Evolutionary conservation across 2,797 vertebrate genomes (phyloP).

Genomic region (Neopelma chrysocephalum): DNA sequence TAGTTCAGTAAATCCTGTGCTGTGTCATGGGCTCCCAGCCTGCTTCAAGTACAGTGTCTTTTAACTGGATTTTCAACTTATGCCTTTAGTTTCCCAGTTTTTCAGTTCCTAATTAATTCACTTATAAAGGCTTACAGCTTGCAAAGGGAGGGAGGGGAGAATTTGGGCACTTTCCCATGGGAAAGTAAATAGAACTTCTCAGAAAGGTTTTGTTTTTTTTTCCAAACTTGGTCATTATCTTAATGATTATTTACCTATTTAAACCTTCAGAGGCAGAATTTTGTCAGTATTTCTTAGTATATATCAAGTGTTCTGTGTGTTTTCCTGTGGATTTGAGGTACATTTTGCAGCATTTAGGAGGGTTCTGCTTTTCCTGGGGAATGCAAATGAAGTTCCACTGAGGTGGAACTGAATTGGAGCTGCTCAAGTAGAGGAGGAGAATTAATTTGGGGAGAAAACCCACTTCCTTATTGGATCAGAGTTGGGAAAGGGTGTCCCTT

Average conservation of each 20-base stretch:
- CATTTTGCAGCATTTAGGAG: background rate
- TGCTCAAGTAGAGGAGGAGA: background rate
- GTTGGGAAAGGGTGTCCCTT: background rate
- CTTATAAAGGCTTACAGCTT: constrained; percentile 33
- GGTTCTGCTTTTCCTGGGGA: background rate
- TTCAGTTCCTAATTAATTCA: background rate
- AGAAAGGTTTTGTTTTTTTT: background rate
- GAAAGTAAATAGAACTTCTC: constrained; percentile 16
- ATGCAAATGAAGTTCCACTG: background rate
- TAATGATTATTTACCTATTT: background rate
- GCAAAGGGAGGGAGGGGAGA: background rate
- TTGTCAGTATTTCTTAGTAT: background rate
- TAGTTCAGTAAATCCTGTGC: background rate
- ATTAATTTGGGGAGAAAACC: background rate
- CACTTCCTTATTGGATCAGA: background rate
- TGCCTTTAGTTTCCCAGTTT: background rate
- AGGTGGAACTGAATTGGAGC: background rate
- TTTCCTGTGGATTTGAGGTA: background rate
- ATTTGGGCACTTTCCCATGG: constrained; percentile 35
- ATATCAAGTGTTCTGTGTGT: background rate
- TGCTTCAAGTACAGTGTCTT: background rate
- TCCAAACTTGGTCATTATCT: background rate
- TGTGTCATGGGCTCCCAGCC: background rate
- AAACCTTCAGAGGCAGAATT: background rate
- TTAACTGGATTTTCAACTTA: background rate